phyloP scores from a whole-genome alignment of 2,113 vertebrate species.

The Lucifuga dentata region DNA sequence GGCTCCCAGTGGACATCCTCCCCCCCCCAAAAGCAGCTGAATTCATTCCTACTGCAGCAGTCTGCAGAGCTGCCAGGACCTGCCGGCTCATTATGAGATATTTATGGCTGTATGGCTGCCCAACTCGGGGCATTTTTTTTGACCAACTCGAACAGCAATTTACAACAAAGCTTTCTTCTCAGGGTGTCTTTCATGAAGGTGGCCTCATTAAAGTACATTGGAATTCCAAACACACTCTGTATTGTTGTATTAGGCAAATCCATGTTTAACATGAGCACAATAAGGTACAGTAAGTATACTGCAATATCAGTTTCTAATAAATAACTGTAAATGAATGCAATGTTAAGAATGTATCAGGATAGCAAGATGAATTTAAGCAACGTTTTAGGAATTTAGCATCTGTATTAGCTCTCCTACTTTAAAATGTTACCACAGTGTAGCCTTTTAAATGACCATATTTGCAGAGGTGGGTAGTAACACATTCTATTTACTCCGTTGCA shows the following conservation, averaged over 20 bases:
- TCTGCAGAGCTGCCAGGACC: constrained; percentile 38
- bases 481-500: too few relatives aligned
- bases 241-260: not conserved
- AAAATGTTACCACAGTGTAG: too few relatives aligned
- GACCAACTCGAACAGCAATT: not conserved
- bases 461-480: too few relatives aligned
- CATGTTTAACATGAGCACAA: not conserved
- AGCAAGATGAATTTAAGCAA: too few relatives aligned
- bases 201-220: constrained; percentile 9
- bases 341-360: too few relatives aligned
- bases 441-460: too few relatives aligned
- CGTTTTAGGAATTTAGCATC: too few relatives aligned
- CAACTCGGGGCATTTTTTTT: constrained; percentile 25
- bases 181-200: not conserved
- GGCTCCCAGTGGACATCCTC: constrained; percentile 26
- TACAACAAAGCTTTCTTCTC: not conserved
- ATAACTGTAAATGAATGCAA: too few relatives aligned
- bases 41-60: constrained; percentile 20
- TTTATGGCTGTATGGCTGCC: constrained; percentile 36
- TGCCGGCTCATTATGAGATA: constrained; percentile 52
- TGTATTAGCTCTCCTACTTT: too few relatives aligned
- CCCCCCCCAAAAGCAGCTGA: constrained; percentile 40
- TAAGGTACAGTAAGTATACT: too few relatives aligned
- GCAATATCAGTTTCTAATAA: too few relatives aligned
- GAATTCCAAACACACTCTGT: not conserved